phyloP scores from a whole-genome alignment of 1,140 invertebrate species.

The Phocides pigmalion region DNA sequence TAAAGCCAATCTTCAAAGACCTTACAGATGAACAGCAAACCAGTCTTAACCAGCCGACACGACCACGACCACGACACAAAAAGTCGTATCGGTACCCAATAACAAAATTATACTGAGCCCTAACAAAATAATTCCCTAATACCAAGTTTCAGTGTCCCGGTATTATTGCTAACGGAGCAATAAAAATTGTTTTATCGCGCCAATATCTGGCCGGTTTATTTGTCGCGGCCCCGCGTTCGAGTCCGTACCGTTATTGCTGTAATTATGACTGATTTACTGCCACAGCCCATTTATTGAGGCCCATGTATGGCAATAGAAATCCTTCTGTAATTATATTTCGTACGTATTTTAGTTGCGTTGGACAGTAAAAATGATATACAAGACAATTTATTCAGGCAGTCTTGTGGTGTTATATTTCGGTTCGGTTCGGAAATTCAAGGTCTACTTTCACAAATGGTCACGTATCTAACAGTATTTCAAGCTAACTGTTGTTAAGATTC shows the following conservation, averaged over 20 bases:
- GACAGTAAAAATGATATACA: not conserved
- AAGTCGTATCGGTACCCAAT: no score
- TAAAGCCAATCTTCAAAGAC: no score
- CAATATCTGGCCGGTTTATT: constrained; percentile 27
- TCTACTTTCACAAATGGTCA: no score
- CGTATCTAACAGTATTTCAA: no score
- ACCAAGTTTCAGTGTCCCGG: not conserved
- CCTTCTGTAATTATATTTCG: not conserved
- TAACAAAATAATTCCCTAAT: constrained; percentile 8
- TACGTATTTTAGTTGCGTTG: not conserved
- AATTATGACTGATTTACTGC: constrained; percentile 32
- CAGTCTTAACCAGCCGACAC: no score
- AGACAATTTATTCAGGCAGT: not conserved
- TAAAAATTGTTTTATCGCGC: constrained; percentile 31
- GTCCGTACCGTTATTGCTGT: constrained; percentile 26
- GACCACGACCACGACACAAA: no score
- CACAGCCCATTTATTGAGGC: not conserved
- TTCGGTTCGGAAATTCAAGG: no score
- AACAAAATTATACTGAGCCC: not conserved
- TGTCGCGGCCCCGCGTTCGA: constrained; percentile 21
- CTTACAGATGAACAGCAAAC: no score
- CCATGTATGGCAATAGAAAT: not conserved
- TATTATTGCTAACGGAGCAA: constrained; percentile 23
- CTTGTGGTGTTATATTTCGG: no score
- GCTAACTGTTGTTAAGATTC: no score